Evolutionary conservation across 2,797 vertebrate genomes (phyloP), one percentile per base, ranked within the genome.

Genomic region (Moxostoma hubbsi): DNA sequence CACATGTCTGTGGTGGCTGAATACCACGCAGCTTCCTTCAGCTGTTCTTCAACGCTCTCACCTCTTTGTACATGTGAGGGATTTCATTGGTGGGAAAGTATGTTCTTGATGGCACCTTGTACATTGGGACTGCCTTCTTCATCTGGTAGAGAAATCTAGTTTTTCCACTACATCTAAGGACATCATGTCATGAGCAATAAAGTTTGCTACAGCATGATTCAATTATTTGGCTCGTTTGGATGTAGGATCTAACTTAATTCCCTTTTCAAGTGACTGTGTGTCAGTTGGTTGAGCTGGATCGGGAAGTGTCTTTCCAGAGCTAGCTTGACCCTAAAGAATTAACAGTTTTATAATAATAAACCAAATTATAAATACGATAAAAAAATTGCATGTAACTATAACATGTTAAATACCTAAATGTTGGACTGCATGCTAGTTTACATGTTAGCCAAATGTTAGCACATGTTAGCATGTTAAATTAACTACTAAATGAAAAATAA

Each of bases 1-100:
- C 18, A 18, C 10, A 75, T 53, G 65, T 81, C 72, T 45, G 71
- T 81, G n/a, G 79, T 75, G 59, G 46, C 79, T 51, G 7, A 16
- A 69, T 67, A 69, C 73, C 66, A 81, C 7, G 24, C 12, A 13
- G 58, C 65, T 9, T 81, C 51, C 46, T 36, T 50, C 15, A 81
- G 1, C 4, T 64, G 15, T 49, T 57, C 13, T 45, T 67, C 43
- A 15, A 77, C 65, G 73, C 65, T 50, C 15, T 9, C 9, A 81
- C 59, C n/a, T 81, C 59, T 55, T 55, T 55, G 53, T 55, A 55
- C 12, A 55, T 55, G 53, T 13, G 5, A 55, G 53, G 13, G 53
- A 55, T 59, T 72, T 76, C 66, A 81, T 65, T 55, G 53, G 12
- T 55, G 53, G 12, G n/a, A n/a, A 55, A 55, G 12, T 55, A 55